These are phyloP conservation scores for Belgica antarctica DNA, from an alignment of 2,888 invertebrate genomes.

Conservation along the genomic window DNA sequence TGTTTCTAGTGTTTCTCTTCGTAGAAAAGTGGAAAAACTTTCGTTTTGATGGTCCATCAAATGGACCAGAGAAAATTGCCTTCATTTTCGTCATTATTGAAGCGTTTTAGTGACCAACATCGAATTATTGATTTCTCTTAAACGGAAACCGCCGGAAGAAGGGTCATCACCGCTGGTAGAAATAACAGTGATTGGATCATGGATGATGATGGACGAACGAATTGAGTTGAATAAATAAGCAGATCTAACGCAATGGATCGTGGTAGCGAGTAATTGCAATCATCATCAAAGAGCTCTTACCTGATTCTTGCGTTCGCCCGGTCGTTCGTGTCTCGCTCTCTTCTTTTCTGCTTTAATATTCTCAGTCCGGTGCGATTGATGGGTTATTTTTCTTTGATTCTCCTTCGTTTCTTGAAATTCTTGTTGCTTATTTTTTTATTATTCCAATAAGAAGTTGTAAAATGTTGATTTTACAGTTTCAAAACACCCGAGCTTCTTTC, in stretches of 20 bases:
- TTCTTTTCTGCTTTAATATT: neutral
- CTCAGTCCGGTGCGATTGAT: constrained; percentile 20
- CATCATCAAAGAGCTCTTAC: neutral
- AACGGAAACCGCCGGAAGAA: neutral
- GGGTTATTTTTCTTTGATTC: constrained; percentile 7
- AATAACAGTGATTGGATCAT: neutral
- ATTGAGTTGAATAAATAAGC: neutral
- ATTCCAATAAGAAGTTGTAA: constrained; percentile 34
- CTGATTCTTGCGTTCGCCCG: neutral
- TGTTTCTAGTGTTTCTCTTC: neutral
- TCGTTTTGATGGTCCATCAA: neutral
- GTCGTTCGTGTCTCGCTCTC: neutral
- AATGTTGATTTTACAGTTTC: constrained; percentile 44
- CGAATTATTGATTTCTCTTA: neutral
- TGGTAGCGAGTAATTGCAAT: neutral
- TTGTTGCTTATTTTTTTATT: neutral
- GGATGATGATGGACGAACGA: neutral
- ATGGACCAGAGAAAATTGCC: neutral
- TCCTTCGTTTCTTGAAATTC: neutral
- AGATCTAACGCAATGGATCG: neutral
- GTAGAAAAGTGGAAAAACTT: no score
- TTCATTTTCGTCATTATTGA: no score
- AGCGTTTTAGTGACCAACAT: neutral
- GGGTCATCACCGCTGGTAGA: neutral
- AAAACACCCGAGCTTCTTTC: constrained; percentile 34